Conservation (phyloP, 2,888 invertebrate species). For the Caenorhabditis panamensis region DNA sequence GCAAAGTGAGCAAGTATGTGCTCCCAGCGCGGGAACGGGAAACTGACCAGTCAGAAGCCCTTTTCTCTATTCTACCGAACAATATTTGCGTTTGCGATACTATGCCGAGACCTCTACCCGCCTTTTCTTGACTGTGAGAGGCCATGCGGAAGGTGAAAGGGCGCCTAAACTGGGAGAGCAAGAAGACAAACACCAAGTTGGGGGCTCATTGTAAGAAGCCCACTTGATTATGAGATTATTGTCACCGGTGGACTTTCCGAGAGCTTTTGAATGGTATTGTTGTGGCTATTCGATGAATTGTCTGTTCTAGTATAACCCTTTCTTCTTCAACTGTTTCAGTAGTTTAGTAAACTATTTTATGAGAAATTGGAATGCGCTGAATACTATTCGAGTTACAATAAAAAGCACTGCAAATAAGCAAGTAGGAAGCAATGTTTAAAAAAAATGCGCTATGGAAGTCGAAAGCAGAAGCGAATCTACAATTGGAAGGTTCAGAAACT, state of each 20-base stretch:
- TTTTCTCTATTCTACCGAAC: conserved; percentile 28
- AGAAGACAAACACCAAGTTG: conserved; percentile 26
- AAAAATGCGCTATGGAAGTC: not conserved
- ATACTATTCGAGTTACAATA: not conserved
- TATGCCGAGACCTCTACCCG: conserved; percentile 24
- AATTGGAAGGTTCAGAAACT: not conserved
- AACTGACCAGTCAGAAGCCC: conserved; percentile 13
- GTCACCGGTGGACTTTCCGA: conserved; percentile 20
- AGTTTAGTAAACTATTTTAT: not conserved
- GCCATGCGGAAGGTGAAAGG: conserved; percentile 27
- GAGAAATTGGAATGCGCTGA: not conserved
- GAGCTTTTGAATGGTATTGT: not conserved
- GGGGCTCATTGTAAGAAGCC: conserved; percentile 48
- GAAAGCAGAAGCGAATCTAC: not conserved
- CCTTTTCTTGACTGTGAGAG: conserved; percentile 32
- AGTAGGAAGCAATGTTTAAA: not conserved
- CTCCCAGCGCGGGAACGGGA: conserved; percentile 32
- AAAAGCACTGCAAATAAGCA: too few species aligned
- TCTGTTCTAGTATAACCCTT: too few species aligned
- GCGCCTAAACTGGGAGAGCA: conserved; percentile 1
- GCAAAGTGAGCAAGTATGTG: conserved; percentile 47
- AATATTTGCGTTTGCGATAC: conserved; percentile 56
- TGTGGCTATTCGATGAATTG: too few species aligned
- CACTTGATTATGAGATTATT: conserved; percentile 65
- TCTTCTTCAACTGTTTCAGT: too few species aligned